Evolutionary conservation across 2,888 invertebrate genomes (phyloP).

Genomic region (Drosophila monieri): DNA sequence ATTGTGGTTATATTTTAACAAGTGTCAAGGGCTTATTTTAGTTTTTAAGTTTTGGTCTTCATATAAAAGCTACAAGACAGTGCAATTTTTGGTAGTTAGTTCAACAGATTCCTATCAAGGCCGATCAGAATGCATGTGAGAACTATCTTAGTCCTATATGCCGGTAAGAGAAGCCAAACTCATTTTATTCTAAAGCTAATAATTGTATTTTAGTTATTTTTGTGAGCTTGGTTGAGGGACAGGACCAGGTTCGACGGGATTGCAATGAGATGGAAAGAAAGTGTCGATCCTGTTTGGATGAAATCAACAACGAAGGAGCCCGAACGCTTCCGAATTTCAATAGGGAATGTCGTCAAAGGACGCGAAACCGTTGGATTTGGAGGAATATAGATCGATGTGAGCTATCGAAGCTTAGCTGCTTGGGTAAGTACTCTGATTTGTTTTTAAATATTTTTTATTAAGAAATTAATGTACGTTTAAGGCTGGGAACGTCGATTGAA

Average conservation of each 20-base stretch:
- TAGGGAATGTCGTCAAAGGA: background rate
- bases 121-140: slow-evolving; percentile 23
- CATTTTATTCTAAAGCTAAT: background rate
- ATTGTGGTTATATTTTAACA: slow-evolving; percentile 12
- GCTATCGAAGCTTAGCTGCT: background rate
- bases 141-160: slow-evolving; percentile 14
- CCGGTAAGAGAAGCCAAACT: slow-evolving; percentile 9
- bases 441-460: background rate
- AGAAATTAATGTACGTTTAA: background rate
- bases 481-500: background rate
- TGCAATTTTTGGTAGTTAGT: background rate
- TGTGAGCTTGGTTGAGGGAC: background rate
- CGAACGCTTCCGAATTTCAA: background rate
- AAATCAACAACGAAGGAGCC: background rate
- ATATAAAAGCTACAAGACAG: slow-evolving; percentile 18
- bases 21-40: background rate
- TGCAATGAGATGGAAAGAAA: slow-evolving; percentile 2
- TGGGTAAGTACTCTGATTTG: background rate
- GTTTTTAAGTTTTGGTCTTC: slow-evolving; percentile 6
- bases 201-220: background rate
- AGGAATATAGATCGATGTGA: background rate
- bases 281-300: background rate
- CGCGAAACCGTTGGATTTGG: background rate
- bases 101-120: background rate
- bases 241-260: background rate